These are phyloP conservation scores for Bicyclus anynana DNA, from an alignment of 1,140 invertebrate genomes.

Conservation along the genomic window DNA sequence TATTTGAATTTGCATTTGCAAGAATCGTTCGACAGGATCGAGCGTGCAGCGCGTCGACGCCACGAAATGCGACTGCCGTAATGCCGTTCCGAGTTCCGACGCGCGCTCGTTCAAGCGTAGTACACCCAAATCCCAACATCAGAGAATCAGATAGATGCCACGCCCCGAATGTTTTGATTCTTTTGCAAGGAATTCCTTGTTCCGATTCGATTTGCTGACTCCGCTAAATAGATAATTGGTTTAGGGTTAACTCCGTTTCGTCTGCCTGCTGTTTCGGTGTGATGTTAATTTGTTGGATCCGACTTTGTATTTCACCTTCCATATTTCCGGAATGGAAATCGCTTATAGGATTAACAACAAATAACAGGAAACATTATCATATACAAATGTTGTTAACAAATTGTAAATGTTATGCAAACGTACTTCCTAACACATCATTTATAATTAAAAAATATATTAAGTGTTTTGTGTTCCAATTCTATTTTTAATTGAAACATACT, in stretches of 20 bases:
- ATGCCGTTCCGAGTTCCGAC: too few relatives aligned
- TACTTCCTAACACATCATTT: too few relatives aligned
- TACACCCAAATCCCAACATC: constrained; percentile 12
- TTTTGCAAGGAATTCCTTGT: constrained; percentile 14
- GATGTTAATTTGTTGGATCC: background rate
- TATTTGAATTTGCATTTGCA: constrained; percentile 29
- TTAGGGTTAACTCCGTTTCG: constrained; percentile 10
- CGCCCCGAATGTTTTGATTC: constrained; percentile 26
- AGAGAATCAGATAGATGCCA: constrained; percentile 8
- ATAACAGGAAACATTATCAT: background rate
- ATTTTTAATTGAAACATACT: too few relatives aligned
- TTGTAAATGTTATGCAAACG: background rate
- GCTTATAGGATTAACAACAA: background rate
- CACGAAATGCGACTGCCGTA: constrained; percentile 38
- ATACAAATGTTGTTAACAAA: background rate
- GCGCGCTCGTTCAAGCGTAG: constrained; percentile 19
- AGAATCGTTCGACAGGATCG: constrained; percentile 13
- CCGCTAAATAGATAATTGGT: constrained; percentile 15
- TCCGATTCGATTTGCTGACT: constrained; percentile 11
- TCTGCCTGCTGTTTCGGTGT: background rate
- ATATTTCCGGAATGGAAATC: background rate
- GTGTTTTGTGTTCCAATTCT: too few relatives aligned
- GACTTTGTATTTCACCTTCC: background rate
- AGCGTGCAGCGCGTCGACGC: constrained; percentile 35
- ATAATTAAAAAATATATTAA: too few relatives aligned